Percentiles rank a stretch among this genome's conserved stretches.
These are phyloP conservation scores for Eupsilia transversa DNA, from an alignment of 2,888 invertebrate genomes.

Conservation along the genomic window DNA sequence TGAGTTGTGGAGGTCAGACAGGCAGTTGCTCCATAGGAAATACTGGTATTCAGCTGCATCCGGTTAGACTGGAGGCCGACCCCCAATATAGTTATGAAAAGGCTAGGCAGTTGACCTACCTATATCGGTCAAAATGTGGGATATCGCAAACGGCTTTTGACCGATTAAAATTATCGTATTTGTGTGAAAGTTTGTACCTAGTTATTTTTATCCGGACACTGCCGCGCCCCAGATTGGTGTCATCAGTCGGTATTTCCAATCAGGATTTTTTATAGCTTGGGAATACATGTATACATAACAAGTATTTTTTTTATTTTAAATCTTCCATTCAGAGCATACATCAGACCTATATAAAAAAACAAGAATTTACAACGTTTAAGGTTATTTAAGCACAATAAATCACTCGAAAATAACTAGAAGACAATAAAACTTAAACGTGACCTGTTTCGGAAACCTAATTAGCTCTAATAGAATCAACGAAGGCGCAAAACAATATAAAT, in stretches of 20 bases:
- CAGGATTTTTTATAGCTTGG: constrained; percentile 1
- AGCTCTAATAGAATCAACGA: constrained; percentile 19
- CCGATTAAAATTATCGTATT: constrained; percentile 31
- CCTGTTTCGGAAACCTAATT: constrained; percentile 28
- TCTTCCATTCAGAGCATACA: background rate
- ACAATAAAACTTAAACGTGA: constrained; percentile 11
- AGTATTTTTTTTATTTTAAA: background rate
- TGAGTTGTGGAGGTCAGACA: no score
- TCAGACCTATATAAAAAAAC: background rate
- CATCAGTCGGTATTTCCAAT: background rate
- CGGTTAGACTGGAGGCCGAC: no score
- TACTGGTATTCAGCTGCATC: no score
- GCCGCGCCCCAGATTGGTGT: no score
- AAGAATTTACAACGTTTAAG: background rate
- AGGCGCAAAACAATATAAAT: constrained; percentile 37
- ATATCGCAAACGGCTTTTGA: constrained; percentile 14
- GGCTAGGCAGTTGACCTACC: no score
- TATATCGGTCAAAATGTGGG: constrained; percentile 3
- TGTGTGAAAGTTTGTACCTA: constrained; percentile 14
- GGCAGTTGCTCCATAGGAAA: no score
- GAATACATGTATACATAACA: background rate
- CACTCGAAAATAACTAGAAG: background rate
- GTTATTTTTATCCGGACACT: constrained; percentile 1
- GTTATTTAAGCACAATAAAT: background rate
- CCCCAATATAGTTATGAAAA: no score